A percentile compares a stretch with the other conserved stretches of the same genome.
These are phyloP conservation scores for Pteronotus mesoamericanus DNA, from an alignment of 2,797 vertebrate genomes.

Conservation along the genomic window DNA sequence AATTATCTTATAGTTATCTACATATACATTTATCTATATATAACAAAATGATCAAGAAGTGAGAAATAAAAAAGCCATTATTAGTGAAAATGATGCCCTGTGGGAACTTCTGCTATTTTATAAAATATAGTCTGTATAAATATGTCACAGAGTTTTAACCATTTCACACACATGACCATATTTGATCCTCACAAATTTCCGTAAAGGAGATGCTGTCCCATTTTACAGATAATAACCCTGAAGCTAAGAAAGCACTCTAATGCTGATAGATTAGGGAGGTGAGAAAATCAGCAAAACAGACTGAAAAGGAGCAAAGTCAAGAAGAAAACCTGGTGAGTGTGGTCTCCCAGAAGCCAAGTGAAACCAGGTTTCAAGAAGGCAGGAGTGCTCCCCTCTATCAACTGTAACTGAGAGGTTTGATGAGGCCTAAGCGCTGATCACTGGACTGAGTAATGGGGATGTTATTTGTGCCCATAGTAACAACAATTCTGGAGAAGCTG, in stretches of 20 bases:
- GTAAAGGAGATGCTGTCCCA: background rate
- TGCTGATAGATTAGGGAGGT: background rate
- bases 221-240: background rate
- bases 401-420: background rate
- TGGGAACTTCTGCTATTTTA: background rate
- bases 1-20: too few species aligned
- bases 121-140: background rate
- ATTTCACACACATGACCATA: background rate
- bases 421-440: background rate
- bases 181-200: background rate
- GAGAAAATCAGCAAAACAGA: background rate
- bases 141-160: background rate
- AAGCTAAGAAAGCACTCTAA: background rate
- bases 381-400: background rate
- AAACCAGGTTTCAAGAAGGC: background rate
- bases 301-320: background rate
- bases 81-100: background rate
- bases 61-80: slow-evolving; percentile 4
- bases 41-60: slow-evolving; percentile 23
- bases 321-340: background rate
- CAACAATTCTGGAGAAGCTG: background rate
- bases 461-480: background rate
- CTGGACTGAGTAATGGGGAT: background rate
- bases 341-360: background rate
- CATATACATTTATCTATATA: background rate